phyloP scores from a whole-genome alignment of 35 echinoderm and acorn worm genomes.

The Eucidaris tribuloides region DNA sequence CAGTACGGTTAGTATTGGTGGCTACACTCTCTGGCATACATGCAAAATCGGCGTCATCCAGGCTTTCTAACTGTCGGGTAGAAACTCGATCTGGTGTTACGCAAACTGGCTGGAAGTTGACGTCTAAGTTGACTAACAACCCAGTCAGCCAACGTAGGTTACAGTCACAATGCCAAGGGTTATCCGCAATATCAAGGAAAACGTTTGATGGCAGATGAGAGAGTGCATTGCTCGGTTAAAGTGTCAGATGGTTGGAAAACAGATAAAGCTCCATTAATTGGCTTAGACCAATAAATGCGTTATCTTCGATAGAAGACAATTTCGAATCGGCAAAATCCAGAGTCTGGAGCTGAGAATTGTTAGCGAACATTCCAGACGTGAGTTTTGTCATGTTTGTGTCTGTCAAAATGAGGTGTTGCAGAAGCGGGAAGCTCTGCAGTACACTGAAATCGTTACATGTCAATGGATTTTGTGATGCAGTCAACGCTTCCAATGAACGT shows the following conservation, averaged over 20 bases:
- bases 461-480: background rate
- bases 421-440: background rate
- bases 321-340: background rate
- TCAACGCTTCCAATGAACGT: background rate
- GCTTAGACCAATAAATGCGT: background rate
- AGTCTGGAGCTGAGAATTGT: background rate
- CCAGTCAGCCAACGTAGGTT: background rate
- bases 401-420: background rate
- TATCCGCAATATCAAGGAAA: background rate
- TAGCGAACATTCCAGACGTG: background rate
- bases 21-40: background rate
- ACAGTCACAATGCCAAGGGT: slow-evolving; percentile 13
- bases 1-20: background rate
- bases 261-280: background rate
- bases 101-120: background rate
- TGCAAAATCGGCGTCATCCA: background rate
- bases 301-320: background rate
- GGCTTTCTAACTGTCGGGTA: background rate
- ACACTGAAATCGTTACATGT: background rate
- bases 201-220: background rate
- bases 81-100: background rate
- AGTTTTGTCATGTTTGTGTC: background rate
- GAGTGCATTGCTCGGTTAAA: background rate
- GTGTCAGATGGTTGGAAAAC: background rate
- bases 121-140: background rate